A percentile compares a stretch with the other conserved stretches of the same genome.
phyloP scores from a whole-genome alignment of 1,140 invertebrate species.

The Camponotus floridanus region DNA sequence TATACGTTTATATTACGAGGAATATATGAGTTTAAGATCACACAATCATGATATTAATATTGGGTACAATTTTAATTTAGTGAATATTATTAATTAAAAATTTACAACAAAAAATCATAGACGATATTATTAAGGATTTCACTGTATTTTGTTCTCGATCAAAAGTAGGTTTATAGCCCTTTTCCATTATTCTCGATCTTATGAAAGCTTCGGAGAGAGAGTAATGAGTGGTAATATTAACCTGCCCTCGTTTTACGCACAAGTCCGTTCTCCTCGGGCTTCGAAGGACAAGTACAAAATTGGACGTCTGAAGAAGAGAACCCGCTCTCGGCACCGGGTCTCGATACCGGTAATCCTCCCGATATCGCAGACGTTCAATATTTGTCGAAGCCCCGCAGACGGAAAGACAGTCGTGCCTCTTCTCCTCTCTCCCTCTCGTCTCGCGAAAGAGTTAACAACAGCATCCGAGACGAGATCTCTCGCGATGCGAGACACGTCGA shows the following conservation, averaged over 20 bases:
- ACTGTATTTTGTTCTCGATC: not conserved
- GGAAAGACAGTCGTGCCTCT: conserved; percentile 20
- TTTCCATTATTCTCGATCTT: not conserved
- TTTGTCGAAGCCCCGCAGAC: conserved; percentile 40
- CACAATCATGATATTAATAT: not conserved
- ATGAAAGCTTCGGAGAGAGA: not conserved
- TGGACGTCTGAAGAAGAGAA: conserved; percentile 18
- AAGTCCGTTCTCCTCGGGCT: not conserved
- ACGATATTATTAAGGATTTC: not conserved
- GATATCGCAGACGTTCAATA: conserved; percentile 32
- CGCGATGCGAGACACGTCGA: conserved; percentile 53
- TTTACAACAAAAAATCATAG: not conserved
- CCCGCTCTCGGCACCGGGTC: not conserved
- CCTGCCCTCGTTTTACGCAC: conserved; percentile 11
- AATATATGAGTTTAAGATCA: not conserved
- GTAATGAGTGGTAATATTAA: conserved; percentile 30
- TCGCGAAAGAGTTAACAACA: conserved; percentile 28
- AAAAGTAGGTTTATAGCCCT: not conserved
- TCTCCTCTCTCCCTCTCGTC: too few species aligned
- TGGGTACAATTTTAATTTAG: not conserved
- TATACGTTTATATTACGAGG: not conserved
- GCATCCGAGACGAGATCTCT: conserved; percentile 36
- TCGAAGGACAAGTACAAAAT: conserved; percentile 47
- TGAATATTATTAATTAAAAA: not conserved
- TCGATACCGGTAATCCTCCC: conserved; percentile 27